Conservation (phyloP, 2,797 vertebrate species). For the Sarcophilus harrisii region DNA sequence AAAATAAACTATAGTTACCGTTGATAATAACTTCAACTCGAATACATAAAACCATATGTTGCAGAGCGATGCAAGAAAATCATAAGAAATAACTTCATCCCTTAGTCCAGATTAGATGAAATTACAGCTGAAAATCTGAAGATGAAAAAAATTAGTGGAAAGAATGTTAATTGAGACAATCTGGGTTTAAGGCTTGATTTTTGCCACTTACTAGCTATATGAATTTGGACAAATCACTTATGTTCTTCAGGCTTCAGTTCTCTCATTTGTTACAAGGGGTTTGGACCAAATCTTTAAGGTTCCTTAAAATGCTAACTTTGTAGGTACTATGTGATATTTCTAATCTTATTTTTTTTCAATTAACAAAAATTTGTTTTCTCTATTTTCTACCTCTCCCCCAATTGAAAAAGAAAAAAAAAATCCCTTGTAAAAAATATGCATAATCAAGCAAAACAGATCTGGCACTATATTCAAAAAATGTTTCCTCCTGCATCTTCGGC, state of each 20-base stretch:
- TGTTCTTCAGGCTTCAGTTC: no score
- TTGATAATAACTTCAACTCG: background rate
- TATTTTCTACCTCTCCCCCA: background rate
- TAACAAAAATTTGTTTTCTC: background rate
- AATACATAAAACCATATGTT: background rate
- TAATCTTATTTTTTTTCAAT: background rate
- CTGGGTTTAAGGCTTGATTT: no score
- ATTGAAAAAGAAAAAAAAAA: background rate
- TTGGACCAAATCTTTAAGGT: background rate
- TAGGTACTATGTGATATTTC: background rate
- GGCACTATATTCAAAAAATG: background rate
- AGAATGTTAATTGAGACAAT: no score
- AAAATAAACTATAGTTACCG: background rate
- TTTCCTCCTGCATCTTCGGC: background rate
- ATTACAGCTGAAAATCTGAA: no score
- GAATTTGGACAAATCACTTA: no score
- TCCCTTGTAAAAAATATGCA: background rate
- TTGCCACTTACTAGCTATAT: no score
- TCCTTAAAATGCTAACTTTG: background rate
- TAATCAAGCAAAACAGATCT: background rate
- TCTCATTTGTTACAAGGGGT: no score
- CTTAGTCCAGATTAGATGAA: no score
- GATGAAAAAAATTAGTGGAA: no score
- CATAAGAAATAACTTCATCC: no score
- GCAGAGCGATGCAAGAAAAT: background rate